phyloP scores from a whole-genome alignment of 2,113 vertebrate species.

The Numida meleagris region DNA sequence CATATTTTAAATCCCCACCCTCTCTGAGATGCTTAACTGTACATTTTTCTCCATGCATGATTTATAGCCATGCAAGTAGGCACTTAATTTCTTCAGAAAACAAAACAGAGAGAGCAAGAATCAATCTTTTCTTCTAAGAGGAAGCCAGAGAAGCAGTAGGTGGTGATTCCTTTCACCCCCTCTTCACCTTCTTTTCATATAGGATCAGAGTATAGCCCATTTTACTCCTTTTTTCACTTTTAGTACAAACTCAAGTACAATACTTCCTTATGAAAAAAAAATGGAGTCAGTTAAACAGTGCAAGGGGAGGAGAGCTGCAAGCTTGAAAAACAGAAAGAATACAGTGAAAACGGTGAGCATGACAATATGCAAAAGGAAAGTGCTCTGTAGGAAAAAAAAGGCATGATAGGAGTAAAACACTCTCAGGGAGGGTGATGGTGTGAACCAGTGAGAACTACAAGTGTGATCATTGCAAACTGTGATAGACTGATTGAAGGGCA shows the following conservation, averaged over 20 bases:
- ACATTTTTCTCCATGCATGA: background rate
- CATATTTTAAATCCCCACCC: background rate
- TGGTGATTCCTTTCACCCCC: slow-evolving; percentile 57
- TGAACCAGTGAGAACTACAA: background rate
- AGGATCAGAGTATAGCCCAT: background rate
- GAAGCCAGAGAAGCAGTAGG: slow-evolving; percentile 12
- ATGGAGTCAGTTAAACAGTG: background rate
- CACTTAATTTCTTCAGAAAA: slow-evolving; percentile 31
- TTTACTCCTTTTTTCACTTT: background rate
- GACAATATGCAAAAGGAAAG: background rate
- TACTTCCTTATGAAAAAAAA: background rate
- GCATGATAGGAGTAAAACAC: background rate
- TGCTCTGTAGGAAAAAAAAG: background rate
- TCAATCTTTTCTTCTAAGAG: background rate
- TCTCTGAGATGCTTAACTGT: background rate
- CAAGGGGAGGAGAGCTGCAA: fast-evolving
- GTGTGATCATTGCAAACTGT: background rate
- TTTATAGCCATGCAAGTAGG: background rate
- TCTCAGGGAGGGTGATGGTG: background rate
- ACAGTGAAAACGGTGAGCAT: background rate
- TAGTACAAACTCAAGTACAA: background rate
- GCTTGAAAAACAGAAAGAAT: background rate
- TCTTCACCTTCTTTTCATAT: slow-evolving; percentile 11
- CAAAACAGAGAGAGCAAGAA: background rate
- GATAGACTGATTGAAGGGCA: background rate